These are phyloP conservation scores for Synergus laeviventris DNA, from an alignment of 2,888 invertebrate species.

Conservation along the genomic window DNA sequence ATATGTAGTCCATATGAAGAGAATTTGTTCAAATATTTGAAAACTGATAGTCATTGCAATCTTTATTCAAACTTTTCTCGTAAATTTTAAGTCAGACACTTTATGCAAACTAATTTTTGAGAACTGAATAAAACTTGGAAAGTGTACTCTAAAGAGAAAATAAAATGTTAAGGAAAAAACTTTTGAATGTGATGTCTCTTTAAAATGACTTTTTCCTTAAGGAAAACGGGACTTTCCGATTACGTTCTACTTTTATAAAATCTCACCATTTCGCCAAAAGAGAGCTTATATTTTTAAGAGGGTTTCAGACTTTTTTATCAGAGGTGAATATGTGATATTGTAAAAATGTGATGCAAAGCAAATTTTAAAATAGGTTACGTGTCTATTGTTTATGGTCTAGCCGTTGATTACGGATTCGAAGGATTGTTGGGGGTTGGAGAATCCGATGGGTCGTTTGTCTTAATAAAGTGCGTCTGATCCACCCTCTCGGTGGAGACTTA, in stretches of 20 bases:
- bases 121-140: not conserved
- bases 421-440: constrained; percentile 23
- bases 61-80: not conserved
- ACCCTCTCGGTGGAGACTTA: constrained; percentile 41
- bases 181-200: not conserved
- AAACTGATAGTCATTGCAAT: not conserved
- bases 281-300: not conserved
- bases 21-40: no score
- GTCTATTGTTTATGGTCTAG: not conserved
- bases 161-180: not conserved
- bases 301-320: not conserved
- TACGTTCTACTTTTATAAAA: not conserved
- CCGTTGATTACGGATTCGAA: constrained; percentile 35
- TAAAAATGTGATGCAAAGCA: not conserved
- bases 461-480: constrained; percentile 47
- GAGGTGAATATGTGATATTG: not conserved
- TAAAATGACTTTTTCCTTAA: not conserved
- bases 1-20: no score
- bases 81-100: not conserved
- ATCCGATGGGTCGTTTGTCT: constrained; percentile 46
- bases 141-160: not conserved
- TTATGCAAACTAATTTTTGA: not conserved
- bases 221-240: not conserved
- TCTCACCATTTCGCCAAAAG: not conserved
- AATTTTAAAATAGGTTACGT: not conserved